Percentiles rank a stretch among this genome's conserved stretches.
Conservation (phyloP, 2,113 vertebrate species). For the Cololabis saira region DNA sequence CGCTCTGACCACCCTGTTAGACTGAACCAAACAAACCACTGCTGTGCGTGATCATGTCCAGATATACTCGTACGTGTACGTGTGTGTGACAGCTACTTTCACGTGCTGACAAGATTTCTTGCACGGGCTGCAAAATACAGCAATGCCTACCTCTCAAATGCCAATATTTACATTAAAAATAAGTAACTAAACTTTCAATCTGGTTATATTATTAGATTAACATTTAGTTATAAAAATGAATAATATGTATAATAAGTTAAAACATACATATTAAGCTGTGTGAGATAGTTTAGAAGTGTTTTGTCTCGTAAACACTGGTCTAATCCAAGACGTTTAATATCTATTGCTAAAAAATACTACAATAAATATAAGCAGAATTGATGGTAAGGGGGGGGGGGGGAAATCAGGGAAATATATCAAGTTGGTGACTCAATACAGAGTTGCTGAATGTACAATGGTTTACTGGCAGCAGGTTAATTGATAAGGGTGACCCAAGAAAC, state of each 20-base stretch:
- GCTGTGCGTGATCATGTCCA: conserved; percentile 66
- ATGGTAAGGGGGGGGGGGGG: background rate
- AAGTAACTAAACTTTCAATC: background rate
- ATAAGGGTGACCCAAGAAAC: conserved; percentile 71
- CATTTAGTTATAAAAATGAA: too few relatives aligned
- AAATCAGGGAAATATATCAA: conserved; percentile 41
- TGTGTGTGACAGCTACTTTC: conserved; percentile 6
- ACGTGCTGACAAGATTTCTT: conserved; percentile 32
- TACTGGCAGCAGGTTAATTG: conserved; percentile 71
- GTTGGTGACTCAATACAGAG: conserved; percentile 32
- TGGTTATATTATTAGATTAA: too few relatives aligned
- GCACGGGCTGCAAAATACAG: background rate
- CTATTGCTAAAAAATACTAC: too few relatives aligned
- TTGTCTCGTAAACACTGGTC: too few relatives aligned
- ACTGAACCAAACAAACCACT: conserved; percentile 23
- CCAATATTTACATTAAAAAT: background rate
- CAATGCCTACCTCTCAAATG: background rate
- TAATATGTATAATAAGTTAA: too few relatives aligned
- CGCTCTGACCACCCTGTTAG: conserved; percentile 65
- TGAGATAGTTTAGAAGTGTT: too few relatives aligned
- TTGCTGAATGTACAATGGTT: conserved; percentile 50
- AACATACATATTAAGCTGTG: too few relatives aligned
- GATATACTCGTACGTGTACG: conserved; percentile 26
- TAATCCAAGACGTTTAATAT: too few relatives aligned
- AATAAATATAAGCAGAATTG: background rate